A percentile compares a stretch with the other conserved stretches of the same genome.
phyloP scores from a whole-genome alignment of 2,113 vertebrate species.

The Alethe diademata region DNA sequence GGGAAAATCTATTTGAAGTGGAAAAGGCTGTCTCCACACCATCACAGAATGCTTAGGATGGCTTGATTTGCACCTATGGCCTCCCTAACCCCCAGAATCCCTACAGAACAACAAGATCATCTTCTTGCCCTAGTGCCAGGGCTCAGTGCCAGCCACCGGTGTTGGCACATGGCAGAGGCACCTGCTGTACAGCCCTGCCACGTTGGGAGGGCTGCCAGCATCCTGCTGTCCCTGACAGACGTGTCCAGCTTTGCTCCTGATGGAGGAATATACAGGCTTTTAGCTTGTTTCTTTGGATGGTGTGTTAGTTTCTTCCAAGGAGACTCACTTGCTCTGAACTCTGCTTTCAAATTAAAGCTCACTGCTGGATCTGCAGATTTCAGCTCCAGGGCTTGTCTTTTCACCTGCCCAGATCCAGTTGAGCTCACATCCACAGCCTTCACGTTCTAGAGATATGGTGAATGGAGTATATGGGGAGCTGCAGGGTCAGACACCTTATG shows the following conservation, averaged over 20 bases:
- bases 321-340: background rate
- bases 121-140: background rate
- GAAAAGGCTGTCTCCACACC: background rate
- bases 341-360: background rate
- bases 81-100: background rate
- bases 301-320: background rate
- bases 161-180: background rate
- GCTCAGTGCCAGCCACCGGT: fast-evolving
- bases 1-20: background rate
- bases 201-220: background rate
- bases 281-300: background rate
- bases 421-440: background rate
- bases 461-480: background rate
- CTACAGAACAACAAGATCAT: background rate
- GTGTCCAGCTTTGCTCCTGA: background rate
- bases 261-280: background rate
- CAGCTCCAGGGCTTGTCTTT: background rate
- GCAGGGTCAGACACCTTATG: background rate
- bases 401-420: background rate
- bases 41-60: background rate
- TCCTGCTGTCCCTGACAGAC: background rate
- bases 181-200: background rate
- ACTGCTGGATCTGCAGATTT: background rate
- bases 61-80: background rate
- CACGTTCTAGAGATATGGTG: background rate